Percentiles rank a stretch among this genome's conserved stretches.
Conservation (phyloP, 1,140 invertebrate species). For the Dinoponera quadriceps region DNA sequence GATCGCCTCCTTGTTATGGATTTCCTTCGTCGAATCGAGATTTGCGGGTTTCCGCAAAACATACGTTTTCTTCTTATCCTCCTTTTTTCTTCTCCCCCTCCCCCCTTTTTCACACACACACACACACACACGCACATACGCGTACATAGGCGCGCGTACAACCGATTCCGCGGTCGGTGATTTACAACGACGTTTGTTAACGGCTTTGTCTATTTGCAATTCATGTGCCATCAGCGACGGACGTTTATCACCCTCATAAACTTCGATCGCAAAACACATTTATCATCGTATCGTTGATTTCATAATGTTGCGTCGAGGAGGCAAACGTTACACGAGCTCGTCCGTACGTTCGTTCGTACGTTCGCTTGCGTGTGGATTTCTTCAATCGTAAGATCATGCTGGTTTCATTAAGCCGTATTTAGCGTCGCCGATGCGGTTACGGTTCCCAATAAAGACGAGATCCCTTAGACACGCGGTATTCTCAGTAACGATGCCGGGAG, state of each 20-base stretch:
- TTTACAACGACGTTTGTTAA: conserved; percentile 69
- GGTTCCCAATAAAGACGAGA: conserved; percentile 48
- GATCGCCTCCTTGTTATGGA: background rate
- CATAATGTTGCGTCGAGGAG: conserved; percentile 55
- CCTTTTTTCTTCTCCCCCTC: no score
- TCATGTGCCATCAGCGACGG: conserved; percentile 64
- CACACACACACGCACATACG: no score
- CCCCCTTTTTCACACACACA: no score
- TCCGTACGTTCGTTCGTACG: no score
- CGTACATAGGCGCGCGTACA: no score
- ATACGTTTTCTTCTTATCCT: conserved; percentile 5
- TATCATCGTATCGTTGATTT: conserved; percentile 73
- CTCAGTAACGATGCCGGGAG: background rate
- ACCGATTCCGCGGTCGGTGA: conserved; percentile 43
- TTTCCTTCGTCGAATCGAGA: background rate
- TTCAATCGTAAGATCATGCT: conserved; percentile 48
- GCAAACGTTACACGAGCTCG: conserved; percentile 35
- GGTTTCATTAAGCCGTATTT: conserved; percentile 58
- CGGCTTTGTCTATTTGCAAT: conserved; percentile 73
- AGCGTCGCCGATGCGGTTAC: conserved; percentile 34
- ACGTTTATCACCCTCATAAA: conserved; percentile 75
- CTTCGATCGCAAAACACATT: conserved; percentile 69
- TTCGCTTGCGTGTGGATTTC: background rate
- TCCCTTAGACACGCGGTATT: conserved; percentile 24
- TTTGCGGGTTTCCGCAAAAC: conserved; percentile 6